Percentiles rank a stretch among this genome's conserved stretches.
phyloP scores from a whole-genome alignment of 2,113 vertebrate species.

The Festucalex cinctus region DNA sequence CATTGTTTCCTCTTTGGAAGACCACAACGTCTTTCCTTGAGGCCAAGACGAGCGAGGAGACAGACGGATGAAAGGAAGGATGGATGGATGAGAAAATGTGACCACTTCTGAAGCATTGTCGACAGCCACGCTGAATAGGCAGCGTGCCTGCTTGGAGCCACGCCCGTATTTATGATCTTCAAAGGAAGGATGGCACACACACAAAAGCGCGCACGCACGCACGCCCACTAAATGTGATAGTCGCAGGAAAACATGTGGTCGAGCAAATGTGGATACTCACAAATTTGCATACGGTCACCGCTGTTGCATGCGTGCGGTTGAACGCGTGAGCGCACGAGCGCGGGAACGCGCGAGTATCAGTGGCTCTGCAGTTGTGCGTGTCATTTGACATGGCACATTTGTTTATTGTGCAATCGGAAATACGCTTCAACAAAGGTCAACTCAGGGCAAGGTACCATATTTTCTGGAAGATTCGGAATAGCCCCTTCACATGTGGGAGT shows the following conservation, averaged over 20 bases:
- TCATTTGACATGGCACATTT: background rate
- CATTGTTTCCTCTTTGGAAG: slow-evolving; percentile 43
- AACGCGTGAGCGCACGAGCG: slow-evolving; percentile 1
- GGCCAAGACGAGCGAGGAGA: slow-evolving; percentile 42
- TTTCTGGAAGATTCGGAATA: background rate
- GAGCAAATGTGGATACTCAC: slow-evolving; percentile 1
- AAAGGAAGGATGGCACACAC: slow-evolving; percentile 68
- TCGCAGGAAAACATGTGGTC: slow-evolving; percentile 59
- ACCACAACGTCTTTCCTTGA: slow-evolving; percentile 37
- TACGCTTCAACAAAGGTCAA: background rate
- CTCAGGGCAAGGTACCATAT: background rate
- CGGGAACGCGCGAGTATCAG: background rate
- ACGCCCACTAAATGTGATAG: slow-evolving; percentile 50
- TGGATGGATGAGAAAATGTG: slow-evolving; percentile 56
- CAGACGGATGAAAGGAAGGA: slow-evolving; percentile 54
- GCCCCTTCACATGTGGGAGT: no score
- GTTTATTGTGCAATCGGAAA: background rate
- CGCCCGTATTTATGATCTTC: slow-evolving; percentile 70
- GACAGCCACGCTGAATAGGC: slow-evolving; percentile 65
- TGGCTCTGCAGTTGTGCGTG: background rate
- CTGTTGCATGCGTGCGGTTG: slow-evolving; percentile 6
- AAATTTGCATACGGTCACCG: slow-evolving; percentile 1
- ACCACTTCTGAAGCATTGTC: slow-evolving; percentile 73
- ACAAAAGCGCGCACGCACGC: slow-evolving; percentile 47
- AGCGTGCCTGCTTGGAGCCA: slow-evolving; percentile 56